These are phyloP conservation scores for Xiphophorus birchmanni DNA, from an alignment of 2,797 vertebrate species.

Conservation along the genomic window DNA sequence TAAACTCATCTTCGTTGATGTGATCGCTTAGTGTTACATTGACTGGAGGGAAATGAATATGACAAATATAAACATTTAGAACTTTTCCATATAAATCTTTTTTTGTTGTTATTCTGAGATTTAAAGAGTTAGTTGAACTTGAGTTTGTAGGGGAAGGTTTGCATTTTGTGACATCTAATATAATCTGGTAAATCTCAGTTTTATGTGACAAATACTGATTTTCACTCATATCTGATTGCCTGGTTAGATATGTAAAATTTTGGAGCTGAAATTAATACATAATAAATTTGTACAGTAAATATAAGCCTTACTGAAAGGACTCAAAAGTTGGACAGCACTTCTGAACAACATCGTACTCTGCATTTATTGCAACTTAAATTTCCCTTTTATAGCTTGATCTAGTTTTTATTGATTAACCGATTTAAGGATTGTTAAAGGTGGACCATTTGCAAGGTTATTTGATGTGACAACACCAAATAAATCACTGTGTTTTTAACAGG, in stretches of 20 bases:
- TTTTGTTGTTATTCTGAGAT: not conserved
- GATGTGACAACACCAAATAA: not conserved
- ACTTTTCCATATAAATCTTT: conserved; percentile 4
- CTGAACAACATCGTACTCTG: not conserved
- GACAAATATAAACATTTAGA: conserved; percentile 29
- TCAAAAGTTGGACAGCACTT: no score
- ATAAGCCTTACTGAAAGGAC: not conserved
- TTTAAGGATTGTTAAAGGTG: not conserved
- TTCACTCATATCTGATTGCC: not conserved
- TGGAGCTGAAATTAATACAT: not conserved
- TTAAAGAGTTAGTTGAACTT: not conserved
- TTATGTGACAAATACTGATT: not conserved
- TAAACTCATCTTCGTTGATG: conserved; percentile 16
- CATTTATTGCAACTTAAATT: not conserved
- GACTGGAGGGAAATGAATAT: not conserved
- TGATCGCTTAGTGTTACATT: conserved; percentile 8
- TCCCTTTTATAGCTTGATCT: not conserved
- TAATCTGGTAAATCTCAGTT: not conserved
- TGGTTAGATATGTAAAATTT: not conserved
- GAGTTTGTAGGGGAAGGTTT: not conserved
- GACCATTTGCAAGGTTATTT: not conserved
- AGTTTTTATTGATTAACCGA: not conserved
- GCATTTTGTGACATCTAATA: not conserved
- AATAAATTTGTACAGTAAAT: not conserved
- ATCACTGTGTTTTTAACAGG: not conserved